These are phyloP conservation scores for Arothron firmamentum DNA, from an alignment of 2,113 vertebrate genomes.

Conservation along the genomic window DNA sequence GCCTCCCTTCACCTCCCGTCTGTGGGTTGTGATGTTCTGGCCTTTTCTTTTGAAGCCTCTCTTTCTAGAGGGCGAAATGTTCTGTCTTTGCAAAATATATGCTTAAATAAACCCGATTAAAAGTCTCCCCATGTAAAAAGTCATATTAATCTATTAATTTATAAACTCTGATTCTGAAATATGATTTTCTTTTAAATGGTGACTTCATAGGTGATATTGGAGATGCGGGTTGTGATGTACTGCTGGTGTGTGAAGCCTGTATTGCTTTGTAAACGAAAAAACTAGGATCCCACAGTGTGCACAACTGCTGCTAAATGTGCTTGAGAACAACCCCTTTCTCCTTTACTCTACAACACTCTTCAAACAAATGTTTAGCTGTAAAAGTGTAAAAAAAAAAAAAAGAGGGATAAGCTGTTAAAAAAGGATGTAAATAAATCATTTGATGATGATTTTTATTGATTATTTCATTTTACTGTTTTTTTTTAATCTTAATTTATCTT, in stretches of 20 bases:
- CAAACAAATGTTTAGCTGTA: slow-evolving; percentile 62
- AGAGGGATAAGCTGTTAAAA: slow-evolving; percentile 60
- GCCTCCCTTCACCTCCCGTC: slow-evolving; percentile 36
- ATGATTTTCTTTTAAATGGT: slow-evolving; percentile 38
- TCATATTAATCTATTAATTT: slow-evolving; percentile 60
- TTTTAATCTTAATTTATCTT: slow-evolving; percentile 19
- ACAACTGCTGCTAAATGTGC: slow-evolving; percentile 67
- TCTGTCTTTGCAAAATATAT: neutral
- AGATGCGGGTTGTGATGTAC: slow-evolving; percentile 28
- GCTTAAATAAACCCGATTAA: slow-evolving; percentile 9
- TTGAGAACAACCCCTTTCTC: slow-evolving; percentile 31
- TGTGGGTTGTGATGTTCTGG: slow-evolving; percentile 32
- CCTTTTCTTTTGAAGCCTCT: slow-evolving; percentile 47
- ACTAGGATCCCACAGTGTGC: slow-evolving; percentile 35
- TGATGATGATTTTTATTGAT: slow-evolving; percentile 58
- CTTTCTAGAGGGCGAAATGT: slow-evolving; percentile 19
- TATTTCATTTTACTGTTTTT: slow-evolving; percentile 51
- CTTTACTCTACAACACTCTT: slow-evolving; percentile 23
- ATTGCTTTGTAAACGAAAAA: slow-evolving; percentile 28
- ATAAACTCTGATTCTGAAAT: too few species aligned
- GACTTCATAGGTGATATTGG: slow-evolving; percentile 24
- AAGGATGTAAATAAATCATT: slow-evolving; percentile 68
- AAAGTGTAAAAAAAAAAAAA: slow-evolving; percentile 50
- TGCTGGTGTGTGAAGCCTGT: slow-evolving; percentile 29
- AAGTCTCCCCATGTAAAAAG: slow-evolving; percentile 61